Evolutionary conservation across 2,888 invertebrate species (phyloP).

Genomic region (Linyphia triangularis): DNA sequence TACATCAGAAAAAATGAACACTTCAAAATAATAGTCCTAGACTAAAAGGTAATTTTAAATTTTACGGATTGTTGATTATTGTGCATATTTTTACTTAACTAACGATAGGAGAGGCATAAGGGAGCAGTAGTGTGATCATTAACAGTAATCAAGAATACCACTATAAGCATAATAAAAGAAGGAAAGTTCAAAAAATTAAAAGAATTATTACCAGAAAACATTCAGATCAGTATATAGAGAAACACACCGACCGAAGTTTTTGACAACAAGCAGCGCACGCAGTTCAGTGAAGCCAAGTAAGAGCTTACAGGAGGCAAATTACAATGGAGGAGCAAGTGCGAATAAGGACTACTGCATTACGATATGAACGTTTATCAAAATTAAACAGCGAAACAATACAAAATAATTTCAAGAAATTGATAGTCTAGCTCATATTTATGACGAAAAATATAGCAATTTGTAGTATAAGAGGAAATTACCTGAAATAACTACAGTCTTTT

Average conservation of each 20-base stretch:
- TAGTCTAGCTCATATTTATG: background rate
- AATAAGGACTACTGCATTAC: background rate
- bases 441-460: background rate
- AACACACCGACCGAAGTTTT: background rate
- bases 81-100: too few relatives aligned
- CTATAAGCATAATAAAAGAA: too few relatives aligned
- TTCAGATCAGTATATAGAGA: background rate
- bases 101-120: too few relatives aligned
- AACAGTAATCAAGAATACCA: too few relatives aligned
- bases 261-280: background rate
- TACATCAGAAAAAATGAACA: too few relatives aligned
- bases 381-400: background rate
- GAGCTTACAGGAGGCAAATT: background rate
- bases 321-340: background rate
- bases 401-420: background rate
- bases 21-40: too few relatives aligned
- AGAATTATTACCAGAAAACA: background rate
- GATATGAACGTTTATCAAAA: background rate
- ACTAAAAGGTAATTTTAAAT: too few relatives aligned
- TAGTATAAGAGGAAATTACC: conserved; percentile 21
- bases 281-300: background rate
- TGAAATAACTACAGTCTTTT: conserved; percentile 25
- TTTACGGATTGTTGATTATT: too few relatives aligned
- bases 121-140: too few relatives aligned
- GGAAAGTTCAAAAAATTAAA: background rate